A percentile compares a stretch with the other conserved stretches of the same genome.
Conservation (phyloP, 2,113 vertebrate species). For the Silurus asotus region DNA sequence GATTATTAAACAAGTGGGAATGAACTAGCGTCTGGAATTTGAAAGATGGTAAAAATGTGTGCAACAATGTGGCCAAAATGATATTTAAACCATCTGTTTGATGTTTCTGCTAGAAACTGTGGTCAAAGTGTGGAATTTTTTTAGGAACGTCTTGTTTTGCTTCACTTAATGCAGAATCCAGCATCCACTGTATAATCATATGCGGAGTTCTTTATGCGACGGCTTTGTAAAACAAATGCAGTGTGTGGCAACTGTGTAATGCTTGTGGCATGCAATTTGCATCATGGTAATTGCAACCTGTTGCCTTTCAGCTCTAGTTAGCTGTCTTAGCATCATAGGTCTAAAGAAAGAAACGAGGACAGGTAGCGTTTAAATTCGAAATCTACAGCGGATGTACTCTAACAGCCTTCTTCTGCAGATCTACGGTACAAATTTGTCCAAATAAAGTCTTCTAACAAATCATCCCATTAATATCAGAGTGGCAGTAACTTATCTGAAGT, state of each 20-base stretch:
- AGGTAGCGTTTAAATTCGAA: neutral
- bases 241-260: slow-evolving; percentile 31
- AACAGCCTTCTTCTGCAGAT: neutral
- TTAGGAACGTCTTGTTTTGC: neutral
- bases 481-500: neutral
- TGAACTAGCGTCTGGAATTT: too few species aligned
- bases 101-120: neutral
- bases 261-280: slow-evolving; percentile 27
- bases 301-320: slow-evolving; percentile 31
- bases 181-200: neutral
- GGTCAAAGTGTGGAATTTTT: neutral
- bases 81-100: neutral
- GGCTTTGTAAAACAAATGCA: slow-evolving; percentile 3
- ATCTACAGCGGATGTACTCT: neutral
- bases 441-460: neutral
- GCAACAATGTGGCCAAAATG: neutral
- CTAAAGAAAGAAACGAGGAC: neutral
- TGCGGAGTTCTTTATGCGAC: neutral
- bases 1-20: neutral
- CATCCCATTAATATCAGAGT: neutral
- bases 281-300: slow-evolving; percentile 20
- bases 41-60: neutral
- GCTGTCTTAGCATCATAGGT: neutral
- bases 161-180: neutral
- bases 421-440: neutral